Conservation (phyloP, 2,888 invertebrate genomes). For the Cyaniris semiargus region DNA sequence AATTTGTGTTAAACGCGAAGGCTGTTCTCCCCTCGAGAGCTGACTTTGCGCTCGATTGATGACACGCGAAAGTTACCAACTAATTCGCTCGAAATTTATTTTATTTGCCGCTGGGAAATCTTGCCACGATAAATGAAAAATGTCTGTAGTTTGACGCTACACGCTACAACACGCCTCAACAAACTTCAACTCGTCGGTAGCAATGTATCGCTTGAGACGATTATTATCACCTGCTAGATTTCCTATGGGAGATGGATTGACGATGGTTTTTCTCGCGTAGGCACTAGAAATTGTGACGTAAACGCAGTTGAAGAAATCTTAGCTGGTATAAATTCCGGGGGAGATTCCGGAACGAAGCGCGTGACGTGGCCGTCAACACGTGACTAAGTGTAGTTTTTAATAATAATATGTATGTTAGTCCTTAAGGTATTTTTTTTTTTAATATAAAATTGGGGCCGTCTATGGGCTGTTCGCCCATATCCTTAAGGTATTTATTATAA, state of each 20-base stretch:
- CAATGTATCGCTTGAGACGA: not conserved
- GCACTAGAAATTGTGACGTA: too few relatives aligned
- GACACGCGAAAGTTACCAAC: not conserved
- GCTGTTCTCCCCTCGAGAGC: not conserved
- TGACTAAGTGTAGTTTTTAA: too few relatives aligned
- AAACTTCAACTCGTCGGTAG: not conserved
- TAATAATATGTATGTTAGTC: too few relatives aligned
- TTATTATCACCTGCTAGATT: not conserved
- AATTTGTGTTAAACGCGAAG: slow-evolving; percentile 5
- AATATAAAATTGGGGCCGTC: too few relatives aligned
- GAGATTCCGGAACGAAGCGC: too few relatives aligned
- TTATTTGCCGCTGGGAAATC: slow-evolving; percentile 12
- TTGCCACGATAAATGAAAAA: not conserved
- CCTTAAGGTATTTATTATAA: too few relatives aligned
- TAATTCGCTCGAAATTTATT: not conserved
- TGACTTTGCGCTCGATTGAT: not conserved
- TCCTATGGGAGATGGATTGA: not conserved
- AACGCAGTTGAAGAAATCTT: too few relatives aligned
- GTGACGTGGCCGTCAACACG: too few relatives aligned
- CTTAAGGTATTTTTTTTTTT: too few relatives aligned
- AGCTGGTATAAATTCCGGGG: too few relatives aligned
- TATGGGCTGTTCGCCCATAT: too few relatives aligned
- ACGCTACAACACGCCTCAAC: not conserved
- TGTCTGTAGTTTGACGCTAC: not conserved
- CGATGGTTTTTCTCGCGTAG: too few relatives aligned